Conservation (phyloP, 2,888 invertebrate species). For the Magallana nippona region DNA sequence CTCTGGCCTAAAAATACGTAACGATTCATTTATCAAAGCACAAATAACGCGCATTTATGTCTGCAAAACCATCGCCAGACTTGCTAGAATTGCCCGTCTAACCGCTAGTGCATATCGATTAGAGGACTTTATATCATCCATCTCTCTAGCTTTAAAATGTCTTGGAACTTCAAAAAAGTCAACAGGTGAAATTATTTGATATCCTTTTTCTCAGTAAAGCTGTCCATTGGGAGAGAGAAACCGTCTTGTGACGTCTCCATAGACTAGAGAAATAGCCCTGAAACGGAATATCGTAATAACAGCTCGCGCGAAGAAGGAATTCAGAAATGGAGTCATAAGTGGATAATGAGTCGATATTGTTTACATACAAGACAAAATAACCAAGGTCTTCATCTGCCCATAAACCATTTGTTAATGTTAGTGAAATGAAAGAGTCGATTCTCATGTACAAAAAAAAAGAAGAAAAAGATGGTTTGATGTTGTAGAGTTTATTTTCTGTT, state of each 20-base stretch:
- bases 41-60: too few relatives aligned
- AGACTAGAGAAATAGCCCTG: neutral
- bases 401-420: neutral
- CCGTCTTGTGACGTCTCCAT: neutral
- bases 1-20: too few relatives aligned
- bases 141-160: neutral
- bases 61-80: too few relatives aligned
- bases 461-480: neutral
- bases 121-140: constrained; percentile 23
- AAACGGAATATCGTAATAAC: neutral
- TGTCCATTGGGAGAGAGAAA: neutral
- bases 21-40: too few relatives aligned
- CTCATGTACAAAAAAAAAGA: neutral
- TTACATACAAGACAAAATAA: constrained; percentile 20
- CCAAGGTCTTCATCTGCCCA: constrained; percentile 2
- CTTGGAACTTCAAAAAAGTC: neutral
- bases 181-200: constrained; percentile 16
- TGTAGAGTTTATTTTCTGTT: neutral
- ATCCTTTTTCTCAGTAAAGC: neutral
- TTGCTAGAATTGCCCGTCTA: too few relatives aligned
- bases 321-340: constrained; percentile 11
- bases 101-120: constrained; percentile 3
- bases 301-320: neutral
- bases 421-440: neutral
- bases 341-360: constrained; percentile 23